Evolutionary conservation across 1,140 invertebrate genomes (phyloP), one percentile per base, ranked within the genome.

Genomic region (Meteorus sp.): DNA sequence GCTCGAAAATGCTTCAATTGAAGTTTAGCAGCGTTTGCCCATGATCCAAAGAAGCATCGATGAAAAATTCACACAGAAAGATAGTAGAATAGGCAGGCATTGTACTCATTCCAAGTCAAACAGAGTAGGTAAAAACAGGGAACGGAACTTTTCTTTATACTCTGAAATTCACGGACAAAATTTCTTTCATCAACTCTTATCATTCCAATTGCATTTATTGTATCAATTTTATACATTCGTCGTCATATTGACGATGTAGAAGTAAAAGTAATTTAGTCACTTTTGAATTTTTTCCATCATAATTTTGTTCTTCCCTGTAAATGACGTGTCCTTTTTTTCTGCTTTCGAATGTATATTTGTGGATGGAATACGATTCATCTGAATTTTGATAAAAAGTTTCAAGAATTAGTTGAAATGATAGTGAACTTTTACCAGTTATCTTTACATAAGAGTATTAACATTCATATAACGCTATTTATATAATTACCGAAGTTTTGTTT

Each of bases 21-120:
- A n/a, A n/a, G n/a, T n/a, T n/a, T n/a, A n/a, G 35, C 27, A 17
- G 29, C 43, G 20, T 22, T 45, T 48, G n/a, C n/a, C n/a, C n/a
- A n/a, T n/a, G n/a, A n/a, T n/a, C n/a, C n/a, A n/a, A n/a, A n/a
- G n/a, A n/a, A n/a, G n/a, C n/a, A n/a, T n/a, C n/a, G 25, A 29
- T 29, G 27, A 29, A 5, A 29, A 44, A 44, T n/a, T 17, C 6
- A 20, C 8, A 27, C n/a, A 13, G 9, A 48, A 2, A 48, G 47
- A 17, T 25, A 15, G 47, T 50, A 13, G 27, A 50, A 50, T 19
- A 29, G 50, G 39, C 51, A 41, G 17, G 33, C 22, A 56, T 62
- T 33, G 41, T 50, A 55, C 50, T 57, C 60, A 62, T 62, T 62
- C 60, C 60, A 62, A n/a, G n/a, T n/a, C n/a, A n/a, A n/a, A n/a